Conservation (phyloP, 2,888 invertebrate species). For the Mimas tiliae region DNA sequence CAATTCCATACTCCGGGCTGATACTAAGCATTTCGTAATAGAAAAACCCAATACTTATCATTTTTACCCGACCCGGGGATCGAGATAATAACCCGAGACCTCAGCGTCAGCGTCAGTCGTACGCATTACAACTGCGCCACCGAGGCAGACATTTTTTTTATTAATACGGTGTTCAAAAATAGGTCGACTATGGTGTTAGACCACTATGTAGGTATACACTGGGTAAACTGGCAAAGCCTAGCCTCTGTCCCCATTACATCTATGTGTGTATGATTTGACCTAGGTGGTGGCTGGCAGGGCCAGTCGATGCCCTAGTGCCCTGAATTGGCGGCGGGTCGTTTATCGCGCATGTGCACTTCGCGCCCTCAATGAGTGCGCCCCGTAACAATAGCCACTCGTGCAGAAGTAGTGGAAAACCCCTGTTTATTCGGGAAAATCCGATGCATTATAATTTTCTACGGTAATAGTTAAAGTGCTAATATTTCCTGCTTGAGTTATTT, state of each 20-base stretch:
- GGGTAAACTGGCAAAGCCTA: slow-evolving; percentile 8
- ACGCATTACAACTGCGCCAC: too few relatives aligned
- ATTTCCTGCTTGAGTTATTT: not conserved
- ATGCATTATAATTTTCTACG: slow-evolving; percentile 6
- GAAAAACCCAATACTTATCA: too few relatives aligned
- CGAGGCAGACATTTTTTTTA: too few relatives aligned
- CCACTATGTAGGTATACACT: not conserved
- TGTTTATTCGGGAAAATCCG: slow-evolving; percentile 38
- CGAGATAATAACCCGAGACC: too few relatives aligned
- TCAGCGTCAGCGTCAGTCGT: too few relatives aligned
- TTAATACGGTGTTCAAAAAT: not conserved
- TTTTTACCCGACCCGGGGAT: too few relatives aligned
- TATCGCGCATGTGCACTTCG: slow-evolving; percentile 65
- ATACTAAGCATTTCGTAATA: too few relatives aligned
- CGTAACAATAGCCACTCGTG: slow-evolving; percentile 36
- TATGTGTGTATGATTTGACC: slow-evolving; percentile 57
- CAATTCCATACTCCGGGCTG: too few relatives aligned
- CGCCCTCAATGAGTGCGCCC: slow-evolving; percentile 49
- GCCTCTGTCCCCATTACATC: slow-evolving; percentile 16
- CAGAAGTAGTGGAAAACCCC: slow-evolving; percentile 33
- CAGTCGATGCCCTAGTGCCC: slow-evolving; percentile 79
- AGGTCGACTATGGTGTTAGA: not conserved
- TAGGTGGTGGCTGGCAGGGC: slow-evolving; percentile 51
- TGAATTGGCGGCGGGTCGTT: slow-evolving; percentile 50
- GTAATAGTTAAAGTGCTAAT: not conserved